Evolutionary conservation across 2,888 invertebrate species (phyloP).

Genomic region (Trissoscelio sp.): DNA sequence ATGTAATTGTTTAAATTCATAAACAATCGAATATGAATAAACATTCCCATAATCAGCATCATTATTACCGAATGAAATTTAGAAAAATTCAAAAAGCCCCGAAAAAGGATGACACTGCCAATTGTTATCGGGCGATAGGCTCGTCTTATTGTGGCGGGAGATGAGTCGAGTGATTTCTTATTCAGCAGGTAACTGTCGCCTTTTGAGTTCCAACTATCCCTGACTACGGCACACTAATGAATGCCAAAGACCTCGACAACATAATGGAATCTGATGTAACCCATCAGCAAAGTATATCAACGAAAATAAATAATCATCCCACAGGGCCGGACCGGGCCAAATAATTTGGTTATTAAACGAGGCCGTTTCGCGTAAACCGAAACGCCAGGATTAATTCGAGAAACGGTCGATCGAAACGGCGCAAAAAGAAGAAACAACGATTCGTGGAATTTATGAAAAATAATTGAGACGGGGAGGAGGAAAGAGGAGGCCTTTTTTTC

Average conservation of each 20-base stretch:
- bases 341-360: slow-evolving; percentile 52
- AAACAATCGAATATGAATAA: no score
- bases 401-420: slow-evolving; percentile 49
- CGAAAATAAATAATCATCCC: slow-evolving; percentile 39
- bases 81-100: slow-evolving; percentile 16
- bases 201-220: slow-evolving; percentile 31
- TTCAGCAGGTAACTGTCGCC: slow-evolving; percentile 60
- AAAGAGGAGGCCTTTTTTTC: slow-evolving; percentile 68
- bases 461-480: slow-evolving; percentile 63
- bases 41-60: not conserved
- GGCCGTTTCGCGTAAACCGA: slow-evolving; percentile 50
- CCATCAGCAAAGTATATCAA: slow-evolving; percentile 38
- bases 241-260: slow-evolving; percentile 50
- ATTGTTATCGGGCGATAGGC: slow-evolving; percentile 50
- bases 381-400: slow-evolving; percentile 54
- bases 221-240: slow-evolving; percentile 47
- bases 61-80: slow-evolving; percentile 32
- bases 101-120: not conserved
- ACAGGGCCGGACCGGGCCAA: slow-evolving; percentile 12
- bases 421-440: slow-evolving; percentile 63
- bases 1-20: no score
- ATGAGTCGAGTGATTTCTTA: slow-evolving; percentile 60
- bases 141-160: slow-evolving; percentile 42
- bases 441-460: slow-evolving; percentile 70
- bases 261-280: slow-evolving; percentile 53